Evolutionary conservation across 1,140 invertebrate species (phyloP), one percentile per base, ranked within the genome.

Genomic region (Planococcus citri): DNA sequence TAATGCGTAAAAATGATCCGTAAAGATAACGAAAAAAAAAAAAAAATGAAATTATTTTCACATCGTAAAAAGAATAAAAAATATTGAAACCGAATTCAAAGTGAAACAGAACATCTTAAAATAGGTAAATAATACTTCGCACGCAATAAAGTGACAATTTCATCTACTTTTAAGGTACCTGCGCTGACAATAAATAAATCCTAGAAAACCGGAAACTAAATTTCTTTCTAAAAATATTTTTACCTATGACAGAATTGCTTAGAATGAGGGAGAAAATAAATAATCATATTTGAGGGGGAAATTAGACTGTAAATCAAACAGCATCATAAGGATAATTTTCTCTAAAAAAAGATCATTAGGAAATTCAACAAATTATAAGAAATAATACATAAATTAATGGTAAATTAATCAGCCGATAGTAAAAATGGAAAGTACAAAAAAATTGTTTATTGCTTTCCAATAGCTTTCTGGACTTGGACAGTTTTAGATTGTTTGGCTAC

Each of bases 401-500:
- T 64, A 25, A 24, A 64, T 64, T 64, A 25, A 27, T 64, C 60
- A 27, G 10, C 25, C 22, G 24, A 6, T 24, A 22, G 22, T 64
- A 24, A 64, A 24, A 64, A 64, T 64, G 10, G 17, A 64, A 24
- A 64, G 60, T 27, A 68, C 27, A 41, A 69, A 69, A 20, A 41
- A 70, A n/a, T n/a, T n/a, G n/a, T 71, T 67, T 37, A 64, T 12
- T 68, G 60, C 70, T 84, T 85, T 10, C 84, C 84, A 3, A 86
- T 75, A 1, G 84, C 84, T 74, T 83, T 85, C 70, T 82, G 80
- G 27, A 79, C 81, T 51, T 78, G 75, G 41, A 82, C 82, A 6
- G 79, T 80, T 73, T 85, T 85, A 12, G 79, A 80, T 72, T 81
- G 78, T 51, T 78, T 75, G 0, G 80, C 82, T 27, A 81, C 74